These are phyloP conservation scores for Crotalus horridus DNA, from an alignment of 2,113 vertebrate species.

Conservation along the genomic window DNA sequence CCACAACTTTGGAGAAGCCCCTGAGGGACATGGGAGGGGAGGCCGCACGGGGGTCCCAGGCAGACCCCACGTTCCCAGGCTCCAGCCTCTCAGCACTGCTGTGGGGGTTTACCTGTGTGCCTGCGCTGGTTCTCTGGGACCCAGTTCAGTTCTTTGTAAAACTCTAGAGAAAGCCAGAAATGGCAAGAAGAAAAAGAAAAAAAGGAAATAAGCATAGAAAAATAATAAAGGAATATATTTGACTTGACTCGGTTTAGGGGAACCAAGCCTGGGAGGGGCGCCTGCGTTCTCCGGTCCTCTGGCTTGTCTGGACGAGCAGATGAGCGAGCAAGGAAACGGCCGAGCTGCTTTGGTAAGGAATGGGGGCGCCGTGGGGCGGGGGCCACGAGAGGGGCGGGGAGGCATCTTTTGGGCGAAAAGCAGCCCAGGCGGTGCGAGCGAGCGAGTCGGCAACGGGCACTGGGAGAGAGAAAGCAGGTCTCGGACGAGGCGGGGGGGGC, in stretches of 20 bases:
- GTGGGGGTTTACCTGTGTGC: conserved; percentile 65
- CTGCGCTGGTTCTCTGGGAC: conserved; percentile 70
- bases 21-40: neutral
- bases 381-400: neutral
- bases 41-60: neutral
- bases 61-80: neutral
- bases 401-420: neutral
- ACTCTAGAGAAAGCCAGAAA: conserved; percentile 52
- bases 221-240: neutral
- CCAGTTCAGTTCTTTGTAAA: conserved; percentile 74
- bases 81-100: neutral
- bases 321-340: neutral
- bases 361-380: neutral
- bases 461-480: neutral
- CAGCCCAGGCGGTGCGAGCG: neutral
- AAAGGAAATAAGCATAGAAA: neutral
- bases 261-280: neutral
- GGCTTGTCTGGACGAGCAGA: neutral
- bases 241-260: neutral
- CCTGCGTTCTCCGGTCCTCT: neutral
- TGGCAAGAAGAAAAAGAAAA: neutral
- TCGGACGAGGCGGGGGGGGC: neutral
- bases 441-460: neutral
- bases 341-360: too few species aligned
- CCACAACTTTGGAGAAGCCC: neutral